Percentiles rank a stretch among this genome's conserved stretches.
Conservation (phyloP, 2,113 vertebrate genomes). For the Mirza zaza region DNA sequence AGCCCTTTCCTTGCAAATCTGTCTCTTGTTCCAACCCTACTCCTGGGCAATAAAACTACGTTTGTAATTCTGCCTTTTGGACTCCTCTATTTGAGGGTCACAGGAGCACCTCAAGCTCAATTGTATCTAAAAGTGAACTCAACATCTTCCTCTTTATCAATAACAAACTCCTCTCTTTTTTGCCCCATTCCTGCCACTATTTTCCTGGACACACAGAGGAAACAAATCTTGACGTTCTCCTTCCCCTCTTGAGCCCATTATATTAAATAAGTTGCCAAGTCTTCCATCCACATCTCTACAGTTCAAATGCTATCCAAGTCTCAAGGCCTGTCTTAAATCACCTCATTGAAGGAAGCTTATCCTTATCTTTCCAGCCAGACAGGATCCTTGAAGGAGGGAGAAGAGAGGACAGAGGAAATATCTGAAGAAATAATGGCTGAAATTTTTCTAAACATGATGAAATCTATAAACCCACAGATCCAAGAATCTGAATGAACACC, state of each 20-base stretch:
- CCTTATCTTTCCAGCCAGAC: neutral
- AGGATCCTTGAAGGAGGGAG: neutral
- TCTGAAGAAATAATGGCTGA: constrained; percentile 21
- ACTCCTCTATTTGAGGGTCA: neutral
- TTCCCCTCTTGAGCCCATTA: neutral
- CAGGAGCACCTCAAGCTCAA: neutral
- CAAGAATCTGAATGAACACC: neutral
- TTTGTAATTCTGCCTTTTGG: neutral
- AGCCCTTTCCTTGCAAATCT: neutral
- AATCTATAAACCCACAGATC: neutral
- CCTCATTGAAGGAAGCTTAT: neutral
- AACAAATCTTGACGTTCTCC: neutral
- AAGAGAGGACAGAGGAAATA: neutral
- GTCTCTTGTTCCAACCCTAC: neutral
- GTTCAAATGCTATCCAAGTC: neutral
- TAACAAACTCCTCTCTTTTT: neutral
- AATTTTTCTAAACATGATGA: neutral
- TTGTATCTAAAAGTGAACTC: neutral
- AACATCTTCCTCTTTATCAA: neutral
- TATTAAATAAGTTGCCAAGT: neutral
- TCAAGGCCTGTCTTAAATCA: neutral
- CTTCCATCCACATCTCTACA: neutral
- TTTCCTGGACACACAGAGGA: neutral
- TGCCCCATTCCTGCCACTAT: neutral
- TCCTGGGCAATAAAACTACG: neutral